Evolutionary conservation across 1,140 invertebrate species (phyloP), one percentile per base, ranked within the genome.

Genomic region (Cyclargus thomasi): DNA sequence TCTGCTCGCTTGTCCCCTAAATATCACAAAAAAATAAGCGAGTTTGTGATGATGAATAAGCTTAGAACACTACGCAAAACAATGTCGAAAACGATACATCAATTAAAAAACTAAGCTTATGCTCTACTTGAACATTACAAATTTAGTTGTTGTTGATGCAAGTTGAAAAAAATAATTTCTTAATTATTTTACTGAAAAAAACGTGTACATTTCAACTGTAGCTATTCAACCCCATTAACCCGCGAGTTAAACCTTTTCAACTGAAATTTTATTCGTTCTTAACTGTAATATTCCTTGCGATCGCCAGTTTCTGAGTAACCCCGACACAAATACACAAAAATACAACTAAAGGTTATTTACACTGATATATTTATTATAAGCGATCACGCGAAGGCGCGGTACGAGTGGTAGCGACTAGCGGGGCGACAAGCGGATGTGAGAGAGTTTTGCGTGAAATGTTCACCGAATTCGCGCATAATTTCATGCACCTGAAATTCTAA

Each of bases 281-380:
- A 47, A 47, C 21, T 16, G 64, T 63, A 63, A 63, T 18, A n/a
- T n/a, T 0, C 11, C n/a, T 14, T 7, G 17, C 55, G 18, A 20
- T 20, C 63, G 21, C 17, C 20, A 36, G 65, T 64, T 23, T 53
- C 55, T 70, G 68, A 70, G 67, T 73, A 59, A 23, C 67, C 29
- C 18, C 67, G 35, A 64, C 62, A 69, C 59, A 47, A 69, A 71
- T 70, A 75, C 75, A 71, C 64, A 20, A 64, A 69, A 74, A 75
- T 76, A 67, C 70, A 76, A 67, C 74, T 74, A 64, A 29, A 63
- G 64, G 29, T 75, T 75, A 75, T 68, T 78, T 73, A 77, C 69
- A 68, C 74, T 74, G 76, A 82, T 78, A 69, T 78, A 82, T 82
- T 84, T 82, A 84, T 84, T 82, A 81, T 72, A 67, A 68, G 68